Evolutionary conservation across 53 echinoderm and acorn worm genomes (phyloP), one percentile per base, ranked within the genome.

Genomic region (Antedon mediterranea): DNA sequence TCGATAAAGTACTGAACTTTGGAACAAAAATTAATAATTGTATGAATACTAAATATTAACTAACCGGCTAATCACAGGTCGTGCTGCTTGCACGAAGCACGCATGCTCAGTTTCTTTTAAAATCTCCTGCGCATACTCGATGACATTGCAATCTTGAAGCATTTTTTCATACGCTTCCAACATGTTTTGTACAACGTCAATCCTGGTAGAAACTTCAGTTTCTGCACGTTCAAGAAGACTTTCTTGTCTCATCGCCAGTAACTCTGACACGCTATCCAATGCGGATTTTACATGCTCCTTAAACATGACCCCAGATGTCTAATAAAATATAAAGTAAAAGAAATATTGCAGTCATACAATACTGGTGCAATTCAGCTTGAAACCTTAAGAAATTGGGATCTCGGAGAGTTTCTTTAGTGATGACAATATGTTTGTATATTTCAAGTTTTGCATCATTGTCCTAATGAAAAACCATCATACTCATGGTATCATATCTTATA

Each of bases 61-160:
- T 79, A 30, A 85, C 85, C 78, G 76, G 34, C 78, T 81, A 43
- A 83, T 80, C 29, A 88, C 77, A 15, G 83, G 91, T 43, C 71
- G 76, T 30, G 80, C 83, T 9, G 79, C 81, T 75, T 88, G 85
- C 31, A 85, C 88, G 73, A 88, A 88, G 78, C 88, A 88, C 28
- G 88, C 81, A 76, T 88, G 84, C 70, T 88, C 88, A 74, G 76
- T 79, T 76, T 85, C 87, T 78, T 85, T 90, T 28, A 88, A 77
- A 77, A 90, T 81, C 57, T 88, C 85, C 78, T 82, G 75, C 15
- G 88, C 85, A 33, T 85, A 79, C n/a, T 90, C 91, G 3, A 83
- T 80, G 76, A 90, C 86, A 72, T 82, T 86, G 37, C 84, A 84
- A 11, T 77, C 72, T 73, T 77, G 71, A 73, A 88, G 73, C 28